A percentile compares a stretch with the other conserved stretches of the same genome.
Conservation (phyloP, 2,888 invertebrate species). For the Polylopha cassiicola region DNA sequence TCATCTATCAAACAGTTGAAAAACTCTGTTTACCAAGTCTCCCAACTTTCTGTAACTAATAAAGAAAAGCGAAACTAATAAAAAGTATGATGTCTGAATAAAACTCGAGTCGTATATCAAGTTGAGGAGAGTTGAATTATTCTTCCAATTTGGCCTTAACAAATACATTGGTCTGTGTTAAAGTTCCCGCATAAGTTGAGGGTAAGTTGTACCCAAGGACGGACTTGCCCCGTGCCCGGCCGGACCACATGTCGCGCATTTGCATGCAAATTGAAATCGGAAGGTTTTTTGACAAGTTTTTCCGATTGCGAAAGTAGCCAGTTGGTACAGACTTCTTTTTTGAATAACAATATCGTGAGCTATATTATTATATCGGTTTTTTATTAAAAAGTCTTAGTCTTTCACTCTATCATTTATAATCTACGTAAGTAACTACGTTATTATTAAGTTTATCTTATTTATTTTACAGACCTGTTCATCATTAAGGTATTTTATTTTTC, state of each 20-base stretch:
- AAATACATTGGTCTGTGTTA: constrained; percentile 36
- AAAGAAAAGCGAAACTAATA: constrained; percentile 19
- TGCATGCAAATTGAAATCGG: constrained; percentile 54
- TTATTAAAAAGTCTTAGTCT: no score
- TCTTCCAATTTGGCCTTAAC: constrained; percentile 49
- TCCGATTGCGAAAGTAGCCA: constrained; percentile 6
- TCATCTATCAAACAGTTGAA: constrained; percentile 8
- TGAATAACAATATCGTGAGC: no score
- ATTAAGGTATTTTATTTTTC: no score
- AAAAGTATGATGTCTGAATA: constrained; percentile 18
- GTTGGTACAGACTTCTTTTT: no score
- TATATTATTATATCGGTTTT: no score
- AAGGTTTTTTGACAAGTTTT: constrained; percentile 37
- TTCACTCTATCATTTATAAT: no score
- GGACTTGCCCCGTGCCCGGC: constrained; percentile 15
- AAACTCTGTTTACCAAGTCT: constrained; percentile 20
- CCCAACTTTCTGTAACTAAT: constrained; percentile 14
- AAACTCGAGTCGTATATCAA: constrained; percentile 38
- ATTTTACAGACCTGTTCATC: no score
- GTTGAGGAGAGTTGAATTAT: constrained; percentile 38
- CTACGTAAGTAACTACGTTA: no score
- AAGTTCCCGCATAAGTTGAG: constrained; percentile 59
- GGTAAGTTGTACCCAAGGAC: constrained; percentile 27
- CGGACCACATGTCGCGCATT: constrained; percentile 54
- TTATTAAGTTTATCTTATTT: no score